These are phyloP conservation scores for Hemitrygon akajei DNA, from an alignment of 2,797 vertebrate genomes.

Conservation along the genomic window DNA sequence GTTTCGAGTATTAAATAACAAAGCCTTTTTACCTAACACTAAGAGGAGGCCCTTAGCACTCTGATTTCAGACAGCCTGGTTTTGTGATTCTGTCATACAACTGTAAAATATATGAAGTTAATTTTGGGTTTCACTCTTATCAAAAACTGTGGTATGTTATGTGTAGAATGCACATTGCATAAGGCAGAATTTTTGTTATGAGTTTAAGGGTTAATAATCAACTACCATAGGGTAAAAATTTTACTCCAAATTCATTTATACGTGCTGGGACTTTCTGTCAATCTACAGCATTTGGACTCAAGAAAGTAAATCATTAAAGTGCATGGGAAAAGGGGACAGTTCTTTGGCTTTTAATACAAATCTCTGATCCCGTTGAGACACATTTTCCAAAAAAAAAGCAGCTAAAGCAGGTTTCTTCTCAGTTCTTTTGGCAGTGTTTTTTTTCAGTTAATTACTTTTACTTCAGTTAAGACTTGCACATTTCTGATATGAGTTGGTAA, in stretches of 20 bases:
- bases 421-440: conserved; percentile 58
- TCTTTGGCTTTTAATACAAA: not conserved
- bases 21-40: not conserved
- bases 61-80: not conserved
- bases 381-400: not conserved
- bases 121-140: too few species aligned
- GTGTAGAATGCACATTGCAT: not conserved
- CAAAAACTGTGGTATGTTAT: not conserved
- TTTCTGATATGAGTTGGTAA: conserved; percentile 52
- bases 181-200: too few species aligned
- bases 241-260: not conserved
- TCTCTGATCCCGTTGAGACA: not conserved
- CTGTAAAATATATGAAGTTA: not conserved
- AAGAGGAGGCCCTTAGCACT: not conserved
- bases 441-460: conserved; percentile 50
- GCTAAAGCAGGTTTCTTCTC: conserved; percentile 65
- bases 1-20: not conserved
- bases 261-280: not conserved
- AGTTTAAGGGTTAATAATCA: not conserved
- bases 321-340: not conserved
- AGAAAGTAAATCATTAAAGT: not conserved
- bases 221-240: not conserved
- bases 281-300: not conserved
- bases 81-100: not conserved
- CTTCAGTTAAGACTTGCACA: conserved; percentile 41